Evolutionary conservation across 2,888 invertebrate genomes (phyloP), one percentile per base, ranked within the genome.

Genomic region (Rotaria macrura): DNA sequence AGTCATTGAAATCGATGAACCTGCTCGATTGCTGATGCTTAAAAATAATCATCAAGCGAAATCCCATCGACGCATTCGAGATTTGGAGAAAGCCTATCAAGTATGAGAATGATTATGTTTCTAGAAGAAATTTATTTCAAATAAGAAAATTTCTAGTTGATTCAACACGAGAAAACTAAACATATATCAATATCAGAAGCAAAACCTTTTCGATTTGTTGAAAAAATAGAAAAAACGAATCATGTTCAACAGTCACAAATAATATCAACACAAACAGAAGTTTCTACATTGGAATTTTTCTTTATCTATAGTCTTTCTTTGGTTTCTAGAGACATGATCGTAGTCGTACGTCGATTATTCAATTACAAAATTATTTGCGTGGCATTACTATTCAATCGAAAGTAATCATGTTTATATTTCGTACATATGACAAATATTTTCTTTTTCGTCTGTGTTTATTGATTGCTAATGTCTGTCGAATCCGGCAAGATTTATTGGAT

Each of bases 301-400:
- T 12, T 43, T 20, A 43, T 79, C 23, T 43, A 40, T n/a, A 79
- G 43, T 43, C 43, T 12, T 43, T 38, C n/a, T 29, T 65, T 57
- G 5, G 2, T 49, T 49, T 72, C 34, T 43, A 79, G 79, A 38
- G 9, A 79, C n/a, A n/a, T 43, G 79, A 79, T 43, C 79, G 14
- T n/a, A 40, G 43, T 79, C 40, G 79, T 5, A 25, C n/a, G 5
- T 23, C 43, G 12, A 40, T 79, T 5, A 43, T 79, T 14, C 23
- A 79, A 43, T n/a, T 79, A 23, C 79, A 79, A 79, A 79, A 43
- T 43, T 79, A 43, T n/a, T 34, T 79, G 25, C 79, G 79, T 79
- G 20, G 43, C n/a, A 79, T 43, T 25, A 79, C 10, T n/a, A 7
- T 14, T 25, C 43, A 79, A 79, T 40, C 79, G 0, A 79, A 79